Evolutionary conservation across 2,888 invertebrate species (phyloP).

Genomic region (Heliconius cydno): DNA sequence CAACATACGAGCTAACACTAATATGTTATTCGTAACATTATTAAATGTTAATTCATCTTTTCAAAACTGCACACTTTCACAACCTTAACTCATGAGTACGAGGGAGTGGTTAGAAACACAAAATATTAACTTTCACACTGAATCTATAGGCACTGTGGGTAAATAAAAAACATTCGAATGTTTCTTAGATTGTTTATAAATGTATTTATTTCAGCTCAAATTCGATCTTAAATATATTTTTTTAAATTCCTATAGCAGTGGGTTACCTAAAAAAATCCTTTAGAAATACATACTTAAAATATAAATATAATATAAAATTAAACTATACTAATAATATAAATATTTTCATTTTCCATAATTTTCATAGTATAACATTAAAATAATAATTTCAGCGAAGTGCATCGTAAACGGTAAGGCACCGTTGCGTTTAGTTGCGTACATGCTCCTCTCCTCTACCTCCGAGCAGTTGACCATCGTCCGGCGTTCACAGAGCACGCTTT

Average conservation of each 20-base stretch:
- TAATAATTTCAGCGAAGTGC: conserved; percentile 33
- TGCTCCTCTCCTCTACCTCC: conserved; percentile 13
- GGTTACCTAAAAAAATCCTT: not conserved
- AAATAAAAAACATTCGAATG: not conserved
- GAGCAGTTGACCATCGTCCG: conserved; percentile 79
- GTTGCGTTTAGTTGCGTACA: conserved; percentile 44
- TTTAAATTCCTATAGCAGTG: not conserved
- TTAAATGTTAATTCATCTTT: conserved; percentile 49
- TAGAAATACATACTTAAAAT: not conserved
- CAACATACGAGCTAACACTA: conserved; percentile 40
- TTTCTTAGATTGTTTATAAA: not conserved
- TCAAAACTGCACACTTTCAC: conserved; percentile 51
- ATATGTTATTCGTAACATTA: conserved; percentile 45
- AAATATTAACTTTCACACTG: conserved; percentile 48
- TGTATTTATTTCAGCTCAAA: not conserved
- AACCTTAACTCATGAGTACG: conserved; percentile 44
- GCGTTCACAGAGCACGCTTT: conserved; percentile 66
- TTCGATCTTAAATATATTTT: not conserved
- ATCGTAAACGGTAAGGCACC: conserved; percentile 45
- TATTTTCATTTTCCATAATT: not conserved
- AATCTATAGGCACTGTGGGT: conserved; percentile 41
- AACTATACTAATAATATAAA: not conserved
- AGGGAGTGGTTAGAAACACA: conserved; percentile 46
- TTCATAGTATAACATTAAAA: not conserved
- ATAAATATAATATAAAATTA: not conserved